Conservation (phyloP, 2,113 vertebrate genomes). For the Pangasianodon hypophthalmus region DNA sequence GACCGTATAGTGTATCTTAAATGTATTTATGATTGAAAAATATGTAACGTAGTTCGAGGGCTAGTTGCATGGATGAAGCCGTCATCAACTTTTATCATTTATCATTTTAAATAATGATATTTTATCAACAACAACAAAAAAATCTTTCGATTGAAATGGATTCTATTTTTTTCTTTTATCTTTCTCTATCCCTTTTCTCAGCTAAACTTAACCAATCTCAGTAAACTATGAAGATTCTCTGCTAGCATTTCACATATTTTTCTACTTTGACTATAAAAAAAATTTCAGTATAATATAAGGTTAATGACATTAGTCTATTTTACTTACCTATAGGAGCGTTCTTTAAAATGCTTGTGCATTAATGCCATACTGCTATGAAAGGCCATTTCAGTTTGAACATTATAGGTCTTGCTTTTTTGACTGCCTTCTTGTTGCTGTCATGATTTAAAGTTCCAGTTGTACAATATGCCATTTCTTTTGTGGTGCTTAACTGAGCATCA, state of each 20-base stretch:
- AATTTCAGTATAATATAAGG: not conserved
- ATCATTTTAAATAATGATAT: too few relatives aligned
- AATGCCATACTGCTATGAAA: not conserved
- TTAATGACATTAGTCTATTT: not conserved
- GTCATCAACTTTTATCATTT: too few relatives aligned
- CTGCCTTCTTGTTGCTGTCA: not conserved
- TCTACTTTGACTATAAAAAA: not conserved
- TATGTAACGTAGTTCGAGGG: too few relatives aligned
- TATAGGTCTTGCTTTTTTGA: not conserved
- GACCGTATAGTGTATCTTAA: too few relatives aligned
- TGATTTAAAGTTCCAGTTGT: not conserved
- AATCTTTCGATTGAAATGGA: too few relatives aligned
- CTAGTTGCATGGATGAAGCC: too few relatives aligned
- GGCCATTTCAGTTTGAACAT: not conserved
- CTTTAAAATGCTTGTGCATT: not conserved
- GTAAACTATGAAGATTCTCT: too few relatives aligned
- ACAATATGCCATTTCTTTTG: not conserved
- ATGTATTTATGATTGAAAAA: too few relatives aligned
- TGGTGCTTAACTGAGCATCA: not conserved
- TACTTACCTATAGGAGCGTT: not conserved
- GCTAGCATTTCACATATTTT: not conserved
- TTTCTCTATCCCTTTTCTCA: too few relatives aligned
- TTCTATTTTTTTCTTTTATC: too few relatives aligned
- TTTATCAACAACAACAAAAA: too few relatives aligned
- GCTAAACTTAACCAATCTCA: too few relatives aligned